phyloP scores from a whole-genome alignment of 2,113 vertebrate species.

The Tretioscincus oriximinensis region DNA sequence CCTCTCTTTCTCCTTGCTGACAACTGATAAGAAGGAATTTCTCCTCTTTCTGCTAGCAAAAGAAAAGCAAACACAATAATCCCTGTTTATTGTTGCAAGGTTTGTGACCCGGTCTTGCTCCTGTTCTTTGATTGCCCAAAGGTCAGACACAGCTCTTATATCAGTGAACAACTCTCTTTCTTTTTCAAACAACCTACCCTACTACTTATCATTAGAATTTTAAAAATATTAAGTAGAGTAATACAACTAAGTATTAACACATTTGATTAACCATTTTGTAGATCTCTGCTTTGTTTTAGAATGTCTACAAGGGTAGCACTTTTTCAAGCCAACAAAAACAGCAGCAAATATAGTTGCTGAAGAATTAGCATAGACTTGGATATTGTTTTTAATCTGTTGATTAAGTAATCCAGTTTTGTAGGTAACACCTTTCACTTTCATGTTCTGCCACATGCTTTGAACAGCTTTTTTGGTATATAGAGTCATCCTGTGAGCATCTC shows the following conservation, averaged over 20 bases:
- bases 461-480: not conserved
- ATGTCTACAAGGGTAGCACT: not conserved
- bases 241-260: not conserved
- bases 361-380: not conserved
- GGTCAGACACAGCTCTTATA: conserved; percentile 27
- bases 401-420: not conserved
- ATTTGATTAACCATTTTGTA: conserved; percentile 7
- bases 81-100: conserved; percentile 25
- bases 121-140: conserved; percentile 22
- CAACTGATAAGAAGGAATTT: conserved; percentile 35
- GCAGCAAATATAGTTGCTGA: not conserved
- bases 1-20: conserved; percentile 33
- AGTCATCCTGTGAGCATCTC: conserved; percentile 7
- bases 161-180: not conserved
- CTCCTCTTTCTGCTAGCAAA: conserved; percentile 34
- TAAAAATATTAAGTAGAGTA: conserved; percentile 17
- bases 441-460: not conserved
- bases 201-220: not conserved
- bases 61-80: conserved; percentile 49
- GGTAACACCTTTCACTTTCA: conserved; percentile 9
- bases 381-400: conserved; percentile 17
- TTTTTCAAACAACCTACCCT: conserved; percentile 19
- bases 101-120: conserved; percentile 46
- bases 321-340: not conserved
- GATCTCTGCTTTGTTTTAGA: not conserved